These are phyloP conservation scores for Campopleginae sp. DNA, from an alignment of 2,888 invertebrate genomes.

Conservation along the genomic window DNA sequence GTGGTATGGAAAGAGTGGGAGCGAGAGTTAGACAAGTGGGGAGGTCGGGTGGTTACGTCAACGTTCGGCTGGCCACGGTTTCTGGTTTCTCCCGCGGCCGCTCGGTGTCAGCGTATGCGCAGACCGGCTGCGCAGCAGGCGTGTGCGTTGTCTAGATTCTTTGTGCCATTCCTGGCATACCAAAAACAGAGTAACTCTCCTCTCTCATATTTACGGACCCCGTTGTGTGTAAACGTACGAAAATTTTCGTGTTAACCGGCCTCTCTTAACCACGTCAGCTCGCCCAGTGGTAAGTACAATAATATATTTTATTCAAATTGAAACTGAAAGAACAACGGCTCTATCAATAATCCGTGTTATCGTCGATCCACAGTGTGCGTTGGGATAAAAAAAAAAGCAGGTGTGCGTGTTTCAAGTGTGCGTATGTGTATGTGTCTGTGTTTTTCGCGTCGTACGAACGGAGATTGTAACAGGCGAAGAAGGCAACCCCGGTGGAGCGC, in stretches of 20 bases:
- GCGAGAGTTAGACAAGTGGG: slow-evolving; percentile 38
- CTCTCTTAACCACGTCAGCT: slow-evolving; percentile 82
- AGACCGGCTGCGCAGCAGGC: slow-evolving; percentile 92
- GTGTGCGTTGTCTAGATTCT: slow-evolving; percentile 98
- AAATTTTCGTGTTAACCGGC: slow-evolving; percentile 79
- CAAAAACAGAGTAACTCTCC: slow-evolving; percentile 86
- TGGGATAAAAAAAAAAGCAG: slow-evolving; percentile 35
- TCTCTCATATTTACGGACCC: slow-evolving; percentile 84
- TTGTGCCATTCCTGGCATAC: slow-evolving; percentile 99
- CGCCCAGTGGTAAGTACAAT: slow-evolving; percentile 91
- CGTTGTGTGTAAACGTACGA: slow-evolving; percentile 81
- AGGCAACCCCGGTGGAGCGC: slow-evolving; percentile 88
- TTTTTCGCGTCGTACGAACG: slow-evolving; percentile 67
- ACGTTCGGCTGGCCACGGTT: slow-evolving; percentile 75
- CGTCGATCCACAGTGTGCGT: slow-evolving; percentile 33
- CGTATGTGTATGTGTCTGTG: slow-evolving; percentile 44
- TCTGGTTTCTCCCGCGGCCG: slow-evolving; percentile 85
- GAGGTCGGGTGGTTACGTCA: slow-evolving; percentile 75
- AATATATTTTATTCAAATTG: slow-evolving; percentile 9
- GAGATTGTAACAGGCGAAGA: slow-evolving; percentile 88
- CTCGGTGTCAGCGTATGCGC: slow-evolving; percentile 92
- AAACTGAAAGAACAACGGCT: slow-evolving; percentile 10
- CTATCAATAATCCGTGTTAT: slow-evolving; percentile 30
- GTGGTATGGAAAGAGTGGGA: slow-evolving; percentile 53
- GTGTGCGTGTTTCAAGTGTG: slow-evolving; percentile 78